Conservation (phyloP, 2,113 vertebrate genomes). For the Dasyornis broadbenti region DNA sequence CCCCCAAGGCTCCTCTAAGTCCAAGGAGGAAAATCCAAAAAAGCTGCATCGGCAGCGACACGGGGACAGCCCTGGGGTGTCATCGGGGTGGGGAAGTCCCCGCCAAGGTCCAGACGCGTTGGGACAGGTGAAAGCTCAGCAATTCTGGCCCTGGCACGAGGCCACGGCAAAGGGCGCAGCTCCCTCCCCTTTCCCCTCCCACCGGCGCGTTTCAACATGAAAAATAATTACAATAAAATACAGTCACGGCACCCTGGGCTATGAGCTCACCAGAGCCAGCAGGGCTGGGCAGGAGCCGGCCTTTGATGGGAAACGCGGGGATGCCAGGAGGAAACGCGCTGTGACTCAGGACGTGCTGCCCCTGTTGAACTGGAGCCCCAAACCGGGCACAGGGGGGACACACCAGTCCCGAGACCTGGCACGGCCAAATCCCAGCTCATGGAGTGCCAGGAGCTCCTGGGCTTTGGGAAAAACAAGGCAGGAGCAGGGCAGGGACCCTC, state of each 20-base stretch:
- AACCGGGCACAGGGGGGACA: background rate
- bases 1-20: rapidly evolving
- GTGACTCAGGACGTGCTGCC: background rate
- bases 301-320: slow-evolving; percentile 8
- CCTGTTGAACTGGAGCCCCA: background rate
- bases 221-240: slow-evolving; percentile 6
- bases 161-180: slow-evolving; percentile 2
- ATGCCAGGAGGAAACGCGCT: background rate
- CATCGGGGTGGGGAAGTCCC: background rate
- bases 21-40: background rate
- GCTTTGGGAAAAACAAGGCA: background rate
- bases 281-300: slow-evolving; percentile 16
- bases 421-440: rapidly evolving
- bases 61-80: background rate
- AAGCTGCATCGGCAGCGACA: rapidly evolving
- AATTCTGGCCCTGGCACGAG: background rate
- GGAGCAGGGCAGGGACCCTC: rapidly evolving
- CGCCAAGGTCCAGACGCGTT: rapidly evolving
- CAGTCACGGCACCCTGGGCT: slow-evolving; percentile 26
- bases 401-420: rapidly evolving
- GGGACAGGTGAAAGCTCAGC: slow-evolving; percentile 4
- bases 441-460: background rate
- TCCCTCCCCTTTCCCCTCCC: background rate
- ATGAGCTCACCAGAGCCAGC: slow-evolving; percentile 31
- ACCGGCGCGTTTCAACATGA: background rate